These are phyloP conservation scores for Copsychus sechellarum DNA, from an alignment of 2,113 vertebrate species.

Conservation along the genomic window DNA sequence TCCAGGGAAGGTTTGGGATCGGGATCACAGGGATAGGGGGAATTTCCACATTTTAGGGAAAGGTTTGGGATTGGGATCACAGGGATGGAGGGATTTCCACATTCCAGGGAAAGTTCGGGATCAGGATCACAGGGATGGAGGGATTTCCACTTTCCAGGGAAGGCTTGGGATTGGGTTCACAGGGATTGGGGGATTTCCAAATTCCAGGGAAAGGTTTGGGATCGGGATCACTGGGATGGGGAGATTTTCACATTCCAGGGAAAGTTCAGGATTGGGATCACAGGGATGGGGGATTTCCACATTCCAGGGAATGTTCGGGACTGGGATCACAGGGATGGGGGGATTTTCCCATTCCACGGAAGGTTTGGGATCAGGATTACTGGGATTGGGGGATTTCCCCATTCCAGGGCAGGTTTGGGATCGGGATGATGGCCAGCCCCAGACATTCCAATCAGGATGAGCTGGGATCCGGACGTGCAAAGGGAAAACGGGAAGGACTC, in stretches of 20 bases:
- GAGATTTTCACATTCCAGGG: no score
- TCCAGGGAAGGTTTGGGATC: neutral
- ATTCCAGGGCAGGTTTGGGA: neutral
- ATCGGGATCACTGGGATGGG: no score
- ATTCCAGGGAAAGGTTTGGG: no score
- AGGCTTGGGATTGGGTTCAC: neutral
- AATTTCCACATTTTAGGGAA: accelerated
- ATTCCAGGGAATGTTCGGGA: neutral
- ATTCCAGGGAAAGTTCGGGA: no score
- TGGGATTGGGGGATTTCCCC: no score
- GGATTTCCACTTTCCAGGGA: no score
- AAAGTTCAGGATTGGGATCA: neutral
- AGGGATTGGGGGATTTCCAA: neutral
- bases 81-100: no score
- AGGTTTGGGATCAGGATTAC: neutral
- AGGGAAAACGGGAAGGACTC: neutral
- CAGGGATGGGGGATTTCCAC: accelerated
- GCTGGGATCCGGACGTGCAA: neutral
- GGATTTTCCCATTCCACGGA: neutral
- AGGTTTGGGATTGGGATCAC: no score
- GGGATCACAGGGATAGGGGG: neutral
- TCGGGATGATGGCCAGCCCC: accelerated
- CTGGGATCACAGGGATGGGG: neutral
- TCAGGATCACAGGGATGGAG: neutral
- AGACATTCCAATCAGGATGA: no score